Base-by-base conservation (phyloP, 2,797 vertebrate species). In the Echeneis naucrates region DNA sequence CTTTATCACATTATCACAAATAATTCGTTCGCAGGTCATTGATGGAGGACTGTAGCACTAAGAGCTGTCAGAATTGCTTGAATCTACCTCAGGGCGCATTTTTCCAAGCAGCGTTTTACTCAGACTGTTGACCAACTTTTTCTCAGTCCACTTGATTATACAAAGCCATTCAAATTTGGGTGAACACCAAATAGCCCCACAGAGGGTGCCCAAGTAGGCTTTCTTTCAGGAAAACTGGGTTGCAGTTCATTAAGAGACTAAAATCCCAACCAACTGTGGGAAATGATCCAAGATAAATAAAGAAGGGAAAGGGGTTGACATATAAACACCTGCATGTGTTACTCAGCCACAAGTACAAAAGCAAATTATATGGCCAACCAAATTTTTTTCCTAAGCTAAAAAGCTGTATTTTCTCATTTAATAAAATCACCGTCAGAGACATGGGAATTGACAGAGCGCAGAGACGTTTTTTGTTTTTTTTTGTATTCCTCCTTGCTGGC, bases 1-100 rank as follows among this genome's bases (percentile, higher is more conserved):
- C n/a, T n/a, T n/a, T 67, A 61, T 80, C 79, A 52, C 59, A 63
- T 75, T 84, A 78, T 72, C 3, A 0, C 68, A 68, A 76, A 78
- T 75, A 75, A 78, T 14, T 50, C 1, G 50, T 50, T 50, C 50
- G 14, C 23, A 72, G 35, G 50, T 62, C 56, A 82, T 78, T 76
- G 81, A 68, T 26, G 17, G 53, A 58, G 26, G 45, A 51, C 6
- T 32, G 37, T 52, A 68, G 11, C 16, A 21, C 44, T 54, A 65
- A 62, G 68, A 71, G 71, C 62, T 85, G 78, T 78, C 56, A 32
- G 42, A 67, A 3, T 69, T 5, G 61, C 52, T 78, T 45, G 51
- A 72, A 51, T 70, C 64, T 62, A 61, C 68, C 74, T 68, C 4
- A 11, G 71, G 79, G 66, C 42, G 66, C 62, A 56, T 72, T 19